Evolutionary conservation across 2,797 vertebrate species (phyloP), one percentile per base, ranked within the genome.

Genomic region (Tympanoctomys barrerae): DNA sequence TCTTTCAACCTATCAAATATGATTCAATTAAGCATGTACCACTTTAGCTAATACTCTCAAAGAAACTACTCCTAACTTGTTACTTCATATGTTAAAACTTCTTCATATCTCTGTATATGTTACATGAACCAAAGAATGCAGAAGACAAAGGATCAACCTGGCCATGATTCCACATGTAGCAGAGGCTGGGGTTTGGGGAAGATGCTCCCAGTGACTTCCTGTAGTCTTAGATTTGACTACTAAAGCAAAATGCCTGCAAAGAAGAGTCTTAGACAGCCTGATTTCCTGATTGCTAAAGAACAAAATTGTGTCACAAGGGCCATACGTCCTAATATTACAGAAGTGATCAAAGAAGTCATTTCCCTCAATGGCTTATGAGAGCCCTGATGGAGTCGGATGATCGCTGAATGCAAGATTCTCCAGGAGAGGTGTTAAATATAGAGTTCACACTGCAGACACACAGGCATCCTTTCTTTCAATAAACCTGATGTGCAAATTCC

Each of bases 401-500:
- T 61, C n/a, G 46, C 26, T 57, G 39, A 70, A 62, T 70, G 52
- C 49, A 66, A 92, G 31, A 16, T 78, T 87, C n/a, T 81, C 46
- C 22, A 70, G 49, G 28, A 70, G 28, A 85, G 14, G 7, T 57
- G 8, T 71, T 39, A 42, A 42, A 52, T n/a, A 42, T 2, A 71
- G 31, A 22, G 87, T n/a, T 64, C 81, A 86, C 73, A 93, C 0
- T 42, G 75, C 49, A 78, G 39, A 90, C n/a, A 70, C 42, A 75
- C 70, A 81, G 80, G 66, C 54, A 21, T 4, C 26, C 59, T 66
- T 96, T 73, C 54, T 83, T 96, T 87, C 78, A 80, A 31, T 79
- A 90, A 73, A 93, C n/a, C 80, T 52, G 39, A 70, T 75, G 49
- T 86, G 28, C 42, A 79, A 70, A 93, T 96, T 97, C 75, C 68